A percentile compares a stretch with the other conserved stretches of the same genome.
Conservation (phyloP, 2,888 invertebrate genomes). For the Plagodis pulveraria region DNA sequence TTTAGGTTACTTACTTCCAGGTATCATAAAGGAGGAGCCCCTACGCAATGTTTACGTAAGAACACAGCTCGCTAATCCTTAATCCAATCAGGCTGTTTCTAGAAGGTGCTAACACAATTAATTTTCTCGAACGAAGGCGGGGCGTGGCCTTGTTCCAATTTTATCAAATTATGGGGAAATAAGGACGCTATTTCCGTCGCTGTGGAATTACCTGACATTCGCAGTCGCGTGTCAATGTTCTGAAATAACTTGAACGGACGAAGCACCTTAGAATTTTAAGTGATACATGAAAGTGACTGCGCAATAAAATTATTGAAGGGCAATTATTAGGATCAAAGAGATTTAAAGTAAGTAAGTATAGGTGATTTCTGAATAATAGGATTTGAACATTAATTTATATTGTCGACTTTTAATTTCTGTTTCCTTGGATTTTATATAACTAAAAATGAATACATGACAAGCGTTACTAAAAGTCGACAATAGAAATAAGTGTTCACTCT, state of each 20-base stretch:
- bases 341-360: no score
- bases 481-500: no score
- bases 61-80: constrained; percentile 12
- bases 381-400: no score
- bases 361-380: no score
- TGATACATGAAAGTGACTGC: neutral
- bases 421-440: no score
- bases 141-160: constrained; percentile 20
- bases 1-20: no score
- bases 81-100: constrained; percentile 22
- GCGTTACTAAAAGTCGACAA: no score
- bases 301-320: neutral
- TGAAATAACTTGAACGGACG: constrained; percentile 7
- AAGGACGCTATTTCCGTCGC: constrained; percentile 11
- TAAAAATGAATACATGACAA: no score
- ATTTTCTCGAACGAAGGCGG: constrained; percentile 19
- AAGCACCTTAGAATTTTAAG: constrained; percentile 5
- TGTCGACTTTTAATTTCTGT: no score
- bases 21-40: neutral
- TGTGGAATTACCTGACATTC: constrained; percentile 17
- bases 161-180: constrained; percentile 14
- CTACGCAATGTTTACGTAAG: constrained; percentile 3
- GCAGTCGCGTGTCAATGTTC: constrained; percentile 9
- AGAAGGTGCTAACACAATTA: constrained; percentile 23
- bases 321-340: no score